Conservation (phyloP, 2,888 invertebrate species). For the Erpobdella octoculata region DNA sequence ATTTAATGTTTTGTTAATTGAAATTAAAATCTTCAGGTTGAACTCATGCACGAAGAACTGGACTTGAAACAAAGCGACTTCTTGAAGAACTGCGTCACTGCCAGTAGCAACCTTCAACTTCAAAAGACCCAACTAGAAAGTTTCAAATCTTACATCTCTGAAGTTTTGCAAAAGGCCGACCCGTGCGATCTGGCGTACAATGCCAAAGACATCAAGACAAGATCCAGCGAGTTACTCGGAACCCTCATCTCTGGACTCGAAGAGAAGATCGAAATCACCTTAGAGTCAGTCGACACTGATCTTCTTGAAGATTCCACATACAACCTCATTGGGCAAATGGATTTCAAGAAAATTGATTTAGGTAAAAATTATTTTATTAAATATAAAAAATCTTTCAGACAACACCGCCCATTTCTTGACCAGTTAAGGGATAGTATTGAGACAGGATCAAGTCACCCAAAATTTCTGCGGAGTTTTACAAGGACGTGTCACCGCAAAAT, state of each 20-base stretch:
- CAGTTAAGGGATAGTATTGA: not conserved
- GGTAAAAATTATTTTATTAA: not conserved
- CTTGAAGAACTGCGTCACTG: conserved; percentile 19
- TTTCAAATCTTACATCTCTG: conserved; percentile 12
- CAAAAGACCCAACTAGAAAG: conserved; percentile 25
- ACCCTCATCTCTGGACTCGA: conserved; percentile 9
- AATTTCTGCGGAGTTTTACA: too few species aligned
- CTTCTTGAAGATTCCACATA: conserved; percentile 23
- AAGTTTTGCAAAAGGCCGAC: conserved; percentile 16
- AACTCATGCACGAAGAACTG: conserved; percentile 21
- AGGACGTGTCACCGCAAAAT: too few species aligned
- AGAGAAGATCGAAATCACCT: not conserved
- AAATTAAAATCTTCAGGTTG: not conserved
- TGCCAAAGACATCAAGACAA: conserved; percentile 23
- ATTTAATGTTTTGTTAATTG: not conserved
- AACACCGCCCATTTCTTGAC: not conserved
- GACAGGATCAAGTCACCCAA: too few species aligned
- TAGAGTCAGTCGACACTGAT: conserved; percentile 18
- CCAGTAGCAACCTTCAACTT: conserved; percentile 7
- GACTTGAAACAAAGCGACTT: conserved; percentile 5
- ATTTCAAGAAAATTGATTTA: conserved; percentile 19
- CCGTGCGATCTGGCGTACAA: conserved; percentile 21
- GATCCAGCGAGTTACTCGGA: conserved; percentile 18
- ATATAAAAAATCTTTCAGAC: not conserved
- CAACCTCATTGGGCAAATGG: conserved; percentile 25